phyloP scores from a whole-genome alignment of 2,888 invertebrate genomes.

The Sceliomorpha sp. region DNA sequence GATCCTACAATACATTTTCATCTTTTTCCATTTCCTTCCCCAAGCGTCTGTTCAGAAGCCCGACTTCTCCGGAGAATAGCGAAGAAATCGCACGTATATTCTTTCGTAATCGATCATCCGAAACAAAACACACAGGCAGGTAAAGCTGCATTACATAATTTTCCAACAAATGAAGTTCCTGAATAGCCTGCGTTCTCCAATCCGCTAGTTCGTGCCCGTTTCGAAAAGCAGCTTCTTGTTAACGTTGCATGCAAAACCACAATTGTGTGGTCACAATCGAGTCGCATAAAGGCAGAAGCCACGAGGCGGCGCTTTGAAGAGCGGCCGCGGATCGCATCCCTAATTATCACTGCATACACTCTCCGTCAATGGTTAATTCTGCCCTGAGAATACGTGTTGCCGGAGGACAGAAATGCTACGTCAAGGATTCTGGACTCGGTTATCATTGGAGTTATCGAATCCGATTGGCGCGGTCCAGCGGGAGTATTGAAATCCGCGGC shows the following conservation, averaged over 20 bases:
- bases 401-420: constrained; percentile 27
- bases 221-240: constrained; percentile 25
- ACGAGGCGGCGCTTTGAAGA: constrained; percentile 18
- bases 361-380: constrained; percentile 25
- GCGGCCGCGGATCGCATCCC: constrained; percentile 10
- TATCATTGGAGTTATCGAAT: constrained; percentile 55
- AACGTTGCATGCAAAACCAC: constrained; percentile 21
- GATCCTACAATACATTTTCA: too few relatives aligned
- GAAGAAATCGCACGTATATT: too few relatives aligned
- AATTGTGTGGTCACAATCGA: constrained; percentile 37
- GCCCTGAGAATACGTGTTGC: constrained; percentile 21
- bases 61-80: too few relatives aligned
- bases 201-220: constrained; percentile 4
- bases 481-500: constrained; percentile 49
- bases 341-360: constrained; percentile 23
- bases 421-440: constrained; percentile 36
- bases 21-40: too few relatives aligned
- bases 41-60: too few relatives aligned
- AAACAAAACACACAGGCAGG: too few relatives aligned
- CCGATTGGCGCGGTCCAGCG: constrained; percentile 51
- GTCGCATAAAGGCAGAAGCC: constrained; percentile 28
- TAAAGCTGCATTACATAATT: too few relatives aligned
- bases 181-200: constrained; percentile 7
- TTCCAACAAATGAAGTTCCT: too few relatives aligned
- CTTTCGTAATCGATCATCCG: too few relatives aligned